These are phyloP conservation scores for Chaetophractus vellerosus DNA, from an alignment of 2,797 vertebrate species.

Conservation along the genomic window DNA sequence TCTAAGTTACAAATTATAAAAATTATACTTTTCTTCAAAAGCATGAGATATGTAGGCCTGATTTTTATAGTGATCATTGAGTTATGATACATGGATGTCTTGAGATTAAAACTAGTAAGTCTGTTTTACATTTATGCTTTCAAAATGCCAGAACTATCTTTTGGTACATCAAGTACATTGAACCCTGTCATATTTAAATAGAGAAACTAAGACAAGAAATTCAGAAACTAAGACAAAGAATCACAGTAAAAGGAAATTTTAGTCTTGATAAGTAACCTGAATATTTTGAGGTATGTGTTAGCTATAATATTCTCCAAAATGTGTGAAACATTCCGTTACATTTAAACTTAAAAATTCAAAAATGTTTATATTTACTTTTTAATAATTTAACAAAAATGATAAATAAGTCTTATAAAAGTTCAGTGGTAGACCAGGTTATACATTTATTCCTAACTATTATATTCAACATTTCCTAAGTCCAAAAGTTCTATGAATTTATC, in stretches of 20 bases:
- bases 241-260: background rate
- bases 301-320: background rate
- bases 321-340: background rate
- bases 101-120: slow-evolving; percentile 20
- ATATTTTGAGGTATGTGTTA: background rate
- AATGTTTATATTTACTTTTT: background rate
- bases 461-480: background rate
- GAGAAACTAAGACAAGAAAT: slow-evolving; percentile 2
- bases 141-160: slow-evolving; percentile 22
- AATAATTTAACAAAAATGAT: background rate
- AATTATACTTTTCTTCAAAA: background rate
- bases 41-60: background rate
- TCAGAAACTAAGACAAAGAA: background rate
- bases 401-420: background rate
- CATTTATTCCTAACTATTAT: background rate
- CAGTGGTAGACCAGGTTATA: background rate
- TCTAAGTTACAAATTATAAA: background rate
- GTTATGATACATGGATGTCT: background rate
- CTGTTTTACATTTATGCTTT: background rate
- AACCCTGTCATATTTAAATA: background rate
- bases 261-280: background rate
- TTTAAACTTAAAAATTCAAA: background rate
- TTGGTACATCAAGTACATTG: background rate
- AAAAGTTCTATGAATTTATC: background rate
- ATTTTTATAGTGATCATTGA: background rate